These are phyloP conservation scores for Papilio aristodemus DNA, from an alignment of 1,140 invertebrate species.

Conservation along the genomic window DNA sequence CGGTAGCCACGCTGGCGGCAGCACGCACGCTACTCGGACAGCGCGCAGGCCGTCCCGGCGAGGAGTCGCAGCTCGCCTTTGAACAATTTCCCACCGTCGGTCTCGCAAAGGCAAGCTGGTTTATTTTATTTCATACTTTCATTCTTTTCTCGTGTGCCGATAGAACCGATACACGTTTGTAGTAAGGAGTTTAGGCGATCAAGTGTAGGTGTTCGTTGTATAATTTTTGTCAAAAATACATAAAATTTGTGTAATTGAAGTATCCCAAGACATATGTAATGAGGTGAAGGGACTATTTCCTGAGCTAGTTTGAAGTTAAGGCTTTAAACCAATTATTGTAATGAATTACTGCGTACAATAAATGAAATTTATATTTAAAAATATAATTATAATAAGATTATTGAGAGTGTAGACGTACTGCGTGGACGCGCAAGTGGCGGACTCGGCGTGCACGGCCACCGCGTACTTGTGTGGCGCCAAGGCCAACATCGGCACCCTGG, in stretches of 20 bases:
- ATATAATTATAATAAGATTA: background rate
- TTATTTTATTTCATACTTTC: background rate
- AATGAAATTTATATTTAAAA: no score
- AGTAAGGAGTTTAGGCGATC: no score
- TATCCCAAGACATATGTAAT: no score
- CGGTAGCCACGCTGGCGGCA: slow-evolving; percentile 23
- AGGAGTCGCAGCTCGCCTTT: slow-evolving; percentile 21
- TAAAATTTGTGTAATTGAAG: no score
- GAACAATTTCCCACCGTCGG: slow-evolving; percentile 21
- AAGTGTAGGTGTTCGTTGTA: no score
- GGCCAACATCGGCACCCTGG: slow-evolving; percentile 86
- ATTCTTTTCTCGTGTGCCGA: background rate
- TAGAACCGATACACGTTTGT: background rate
- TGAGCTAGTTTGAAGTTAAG: no score
- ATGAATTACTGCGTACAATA: no score
- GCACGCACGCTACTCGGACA: slow-evolving; percentile 21
- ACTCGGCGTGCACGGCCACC: slow-evolving; percentile 88
- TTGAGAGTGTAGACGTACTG: slow-evolving; percentile 86
- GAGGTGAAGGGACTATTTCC: no score
- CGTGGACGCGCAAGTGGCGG: slow-evolving; percentile 86
- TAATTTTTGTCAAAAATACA: no score
- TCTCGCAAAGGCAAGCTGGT: slow-evolving; percentile 1
- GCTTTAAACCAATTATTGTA: no score
- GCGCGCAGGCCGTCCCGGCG: background rate
- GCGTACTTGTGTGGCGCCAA: slow-evolving; percentile 91